A percentile compares a stretch with the other conserved stretches of the same genome.
These are phyloP conservation scores for Sylvia atricapilla DNA, from an alignment of 2,113 vertebrate species.

Conservation along the genomic window DNA sequence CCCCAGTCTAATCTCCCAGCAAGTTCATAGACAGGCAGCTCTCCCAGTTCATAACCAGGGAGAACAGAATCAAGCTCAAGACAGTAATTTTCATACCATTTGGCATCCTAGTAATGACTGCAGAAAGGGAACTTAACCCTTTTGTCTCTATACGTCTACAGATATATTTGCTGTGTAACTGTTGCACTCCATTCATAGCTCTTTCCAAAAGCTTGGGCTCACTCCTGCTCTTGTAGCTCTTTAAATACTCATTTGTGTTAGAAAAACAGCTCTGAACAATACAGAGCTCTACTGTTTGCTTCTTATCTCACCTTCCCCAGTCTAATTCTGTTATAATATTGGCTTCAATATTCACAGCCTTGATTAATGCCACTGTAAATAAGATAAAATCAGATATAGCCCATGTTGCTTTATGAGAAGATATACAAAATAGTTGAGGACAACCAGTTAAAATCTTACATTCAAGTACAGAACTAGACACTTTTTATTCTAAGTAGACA, in stretches of 20 bases:
- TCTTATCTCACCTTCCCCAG: constrained; percentile 42
- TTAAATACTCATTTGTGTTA: neutral
- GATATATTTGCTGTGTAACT: neutral
- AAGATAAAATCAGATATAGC: neutral
- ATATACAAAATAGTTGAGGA: neutral
- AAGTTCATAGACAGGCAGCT: neutral
- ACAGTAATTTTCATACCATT: neutral
- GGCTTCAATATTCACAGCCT: neutral
- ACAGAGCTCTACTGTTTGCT: neutral
- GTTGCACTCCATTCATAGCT: neutral
- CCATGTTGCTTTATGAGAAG: neutral
- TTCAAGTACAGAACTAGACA: neutral
- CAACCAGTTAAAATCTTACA: neutral
- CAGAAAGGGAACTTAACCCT: neutral
- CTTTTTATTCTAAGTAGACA: neutral
- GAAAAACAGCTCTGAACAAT: neutral
- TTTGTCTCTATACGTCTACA: neutral
- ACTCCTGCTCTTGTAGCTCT: neutral
- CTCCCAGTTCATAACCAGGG: neutral
- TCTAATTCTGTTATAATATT: constrained; percentile 22
- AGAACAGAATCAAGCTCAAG: neutral
- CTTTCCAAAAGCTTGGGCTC: constrained; percentile 5
- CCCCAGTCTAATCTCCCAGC: neutral
- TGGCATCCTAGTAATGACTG: neutral
- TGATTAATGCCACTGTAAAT: constrained; percentile 8